Percentiles rank a stretch among this genome's conserved stretches.
Conservation (phyloP, 2,113 vertebrate genomes). For the Chloebia gouldiae region DNA sequence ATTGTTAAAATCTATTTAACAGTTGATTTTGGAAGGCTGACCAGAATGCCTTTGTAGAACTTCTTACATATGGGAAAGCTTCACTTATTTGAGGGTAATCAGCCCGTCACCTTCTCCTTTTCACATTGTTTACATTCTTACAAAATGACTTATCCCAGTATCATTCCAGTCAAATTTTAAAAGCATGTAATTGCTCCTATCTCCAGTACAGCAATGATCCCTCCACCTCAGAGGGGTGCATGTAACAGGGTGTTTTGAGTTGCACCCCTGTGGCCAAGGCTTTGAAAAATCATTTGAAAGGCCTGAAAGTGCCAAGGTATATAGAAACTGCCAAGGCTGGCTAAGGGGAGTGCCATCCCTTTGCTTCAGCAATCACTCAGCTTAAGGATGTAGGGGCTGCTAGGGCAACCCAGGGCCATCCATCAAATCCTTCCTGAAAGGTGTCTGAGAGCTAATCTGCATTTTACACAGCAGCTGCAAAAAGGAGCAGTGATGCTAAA, state of each 20-base stretch:
- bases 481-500: not conserved
- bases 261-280: not conserved
- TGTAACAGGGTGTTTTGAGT: not conserved
- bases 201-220: not conserved
- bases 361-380: not conserved
- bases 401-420: not conserved
- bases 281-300: not conserved
- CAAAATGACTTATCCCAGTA: not conserved
- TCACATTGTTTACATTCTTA: not conserved
- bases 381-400: not conserved
- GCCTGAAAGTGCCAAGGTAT: not conserved
- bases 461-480: slow-evolving; percentile 1
- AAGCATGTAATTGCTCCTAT: not conserved
- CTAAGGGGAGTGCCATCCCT: not conserved
- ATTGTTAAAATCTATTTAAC: not conserved
- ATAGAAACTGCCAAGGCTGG: not conserved
- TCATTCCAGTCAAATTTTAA: not conserved
- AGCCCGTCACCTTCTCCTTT: not conserved
- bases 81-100: not conserved
- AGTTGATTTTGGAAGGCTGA: not conserved
- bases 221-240: not conserved
- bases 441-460: not conserved
- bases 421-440: not conserved
- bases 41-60: not conserved
- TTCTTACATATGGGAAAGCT: not conserved